Percentiles rank a stretch among this genome's conserved stretches.
These are phyloP conservation scores for Eulemur mongoz DNA, from an alignment of 2,797 vertebrate genomes.

Conservation along the genomic window DNA sequence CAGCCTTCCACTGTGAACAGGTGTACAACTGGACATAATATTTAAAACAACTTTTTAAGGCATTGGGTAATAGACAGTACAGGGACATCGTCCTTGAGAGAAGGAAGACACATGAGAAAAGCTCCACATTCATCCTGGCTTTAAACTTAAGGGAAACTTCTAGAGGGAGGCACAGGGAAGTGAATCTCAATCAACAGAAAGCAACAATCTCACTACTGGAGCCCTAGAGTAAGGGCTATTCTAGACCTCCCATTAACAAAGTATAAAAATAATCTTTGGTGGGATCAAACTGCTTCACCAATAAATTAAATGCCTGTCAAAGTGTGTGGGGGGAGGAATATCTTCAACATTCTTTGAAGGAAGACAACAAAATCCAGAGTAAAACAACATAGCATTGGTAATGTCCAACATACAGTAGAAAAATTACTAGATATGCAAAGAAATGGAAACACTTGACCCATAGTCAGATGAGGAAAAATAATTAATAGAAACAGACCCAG, in stretches of 20 bases:
- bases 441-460: neutral
- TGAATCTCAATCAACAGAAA: no score
- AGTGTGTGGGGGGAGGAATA: neutral
- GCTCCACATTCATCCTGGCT: neutral
- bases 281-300: neutral
- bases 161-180: neutral
- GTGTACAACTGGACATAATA: neutral
- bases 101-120: neutral
- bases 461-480: neutral
- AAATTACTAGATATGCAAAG: neutral
- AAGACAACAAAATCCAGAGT: neutral
- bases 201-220: neutral
- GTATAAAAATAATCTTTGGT: neutral
- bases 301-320: neutral
- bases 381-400: neutral
- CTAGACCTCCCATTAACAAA: neutral
- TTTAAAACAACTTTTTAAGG: neutral
- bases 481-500: neutral
- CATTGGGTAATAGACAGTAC: neutral
- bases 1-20: no score
- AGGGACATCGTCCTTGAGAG: neutral
- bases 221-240: neutral
- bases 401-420: neutral
- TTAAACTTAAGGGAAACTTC: neutral
- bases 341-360: neutral